Evolutionary conservation across 1,140 invertebrate species (phyloP).

Genomic region (Charaxes varanes): DNA sequence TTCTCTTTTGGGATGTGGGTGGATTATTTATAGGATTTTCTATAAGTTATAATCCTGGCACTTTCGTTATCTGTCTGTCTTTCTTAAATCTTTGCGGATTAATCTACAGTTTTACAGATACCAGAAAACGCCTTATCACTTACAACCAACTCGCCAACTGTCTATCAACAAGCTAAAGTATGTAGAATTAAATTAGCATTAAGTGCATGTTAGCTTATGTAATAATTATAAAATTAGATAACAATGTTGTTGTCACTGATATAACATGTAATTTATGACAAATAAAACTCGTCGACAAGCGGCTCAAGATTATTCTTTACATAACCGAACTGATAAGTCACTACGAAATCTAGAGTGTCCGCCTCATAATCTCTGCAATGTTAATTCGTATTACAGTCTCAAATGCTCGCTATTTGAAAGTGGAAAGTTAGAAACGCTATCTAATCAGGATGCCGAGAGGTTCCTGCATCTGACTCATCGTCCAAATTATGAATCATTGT

Average conservation of each 20-base stretch:
- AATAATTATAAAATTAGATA: no score
- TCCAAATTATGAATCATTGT: constrained; percentile 27
- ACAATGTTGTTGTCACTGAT: background rate
- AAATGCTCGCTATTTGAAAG: constrained; percentile 12
- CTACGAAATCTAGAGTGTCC: background rate
- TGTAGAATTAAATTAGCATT: no score
- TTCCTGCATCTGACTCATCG: constrained; percentile 22
- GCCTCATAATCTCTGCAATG: constrained; percentile 4
- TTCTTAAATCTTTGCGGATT: no score
- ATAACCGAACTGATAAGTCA: constrained; percentile 4
- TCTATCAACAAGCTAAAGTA: no score
- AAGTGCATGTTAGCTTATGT: no score
- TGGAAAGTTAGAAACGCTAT: constrained; percentile 15
- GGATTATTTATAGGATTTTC: no score
- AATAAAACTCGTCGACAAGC: background rate
- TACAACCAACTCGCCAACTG: no score
- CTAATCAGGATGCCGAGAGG: constrained; percentile 18
- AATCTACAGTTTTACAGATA: no score
- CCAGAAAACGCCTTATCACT: no score
- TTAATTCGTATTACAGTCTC: constrained; percentile 7
- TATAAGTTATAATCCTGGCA: no score
- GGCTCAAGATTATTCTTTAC: constrained; percentile 2
- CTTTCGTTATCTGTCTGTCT: no score
- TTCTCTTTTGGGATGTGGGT: no score
- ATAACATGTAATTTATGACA: background rate